Evolutionary conservation across 2,113 vertebrate genomes (phyloP), one percentile per base, ranked within the genome.

Genomic region (Sceloporus undulatus): DNA sequence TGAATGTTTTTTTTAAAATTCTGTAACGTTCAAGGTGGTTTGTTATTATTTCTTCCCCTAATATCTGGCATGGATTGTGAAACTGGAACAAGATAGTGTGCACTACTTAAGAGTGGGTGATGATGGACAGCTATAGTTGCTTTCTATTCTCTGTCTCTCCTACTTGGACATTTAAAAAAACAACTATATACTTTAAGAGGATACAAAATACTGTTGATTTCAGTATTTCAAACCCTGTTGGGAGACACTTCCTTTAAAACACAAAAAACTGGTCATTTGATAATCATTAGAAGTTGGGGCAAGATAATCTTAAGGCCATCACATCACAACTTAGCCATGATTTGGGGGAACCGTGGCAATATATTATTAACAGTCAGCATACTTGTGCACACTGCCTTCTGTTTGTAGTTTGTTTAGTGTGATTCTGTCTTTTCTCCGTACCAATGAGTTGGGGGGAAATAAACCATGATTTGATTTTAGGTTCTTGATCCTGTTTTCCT

Each of bases 191-290:
- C 82, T 94, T 96, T 95, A 94, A 93, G 85, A 90, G 83, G 94
- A 94, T 94, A 91, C 70, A 92, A 48, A 75, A 90, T 93, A 90
- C 87, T 91, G 79, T 92, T 96, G 95, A 90, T 95, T 95, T 96
- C 93, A 96, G 96, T 90, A 91, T 91, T 86, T 95, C 91, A 84
- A 93, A 91, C 48, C 48, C 3, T 25, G 90, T 54, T 7, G 2
- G 42, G 18, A 42, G 40, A 38, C 23, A 21, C 8, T 6, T 8
- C 0, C 23, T 65, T 85, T 48, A 29, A 77, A 79, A 71, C 70
- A 34, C 3, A 59, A 29, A 14, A n/a, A 42, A 48, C 2, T 18
- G 29, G 52, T 9, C 1, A 62, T 62, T 62, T 62, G 59, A 62
- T 62, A 62, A 7, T 48, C 48, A 48, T 48, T 48, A 48, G 59